Conservation (phyloP, 2,888 invertebrate genomes). For the Agrilus biguttatus region DNA sequence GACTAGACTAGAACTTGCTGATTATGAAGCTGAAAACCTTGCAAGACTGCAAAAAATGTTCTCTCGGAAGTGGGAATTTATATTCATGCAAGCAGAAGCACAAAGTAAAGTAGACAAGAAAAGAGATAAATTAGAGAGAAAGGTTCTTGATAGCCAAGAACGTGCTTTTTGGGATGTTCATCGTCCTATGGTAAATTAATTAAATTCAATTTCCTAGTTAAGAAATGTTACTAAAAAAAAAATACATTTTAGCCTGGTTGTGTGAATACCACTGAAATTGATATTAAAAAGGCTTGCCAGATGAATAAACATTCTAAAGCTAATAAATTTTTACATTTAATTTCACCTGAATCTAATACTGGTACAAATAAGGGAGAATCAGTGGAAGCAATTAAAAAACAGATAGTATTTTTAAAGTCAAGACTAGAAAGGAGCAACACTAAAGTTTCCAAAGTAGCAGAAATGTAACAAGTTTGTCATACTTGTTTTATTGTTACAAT, state of each 20-base stretch:
- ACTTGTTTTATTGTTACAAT: constrained; percentile 2
- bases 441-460: constrained; percentile 85
- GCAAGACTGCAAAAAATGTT: constrained; percentile 98
- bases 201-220: constrained; percentile 11
- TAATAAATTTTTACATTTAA: constrained; percentile 34
- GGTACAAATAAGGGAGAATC: constrained; percentile 15
- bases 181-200: constrained; percentile 71
- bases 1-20: constrained; percentile 89
- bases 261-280: constrained; percentile 96
- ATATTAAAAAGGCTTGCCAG: constrained; percentile 89
- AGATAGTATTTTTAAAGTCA: constrained; percentile 60
- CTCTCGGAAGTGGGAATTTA: constrained; percentile 98
- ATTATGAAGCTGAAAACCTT: constrained; percentile 97
- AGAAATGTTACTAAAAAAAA: too few relatives aligned
- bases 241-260: constrained; percentile 73
- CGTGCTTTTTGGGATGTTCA: constrained; percentile 99
- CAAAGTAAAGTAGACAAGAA: constrained; percentile 97
- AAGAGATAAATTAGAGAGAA: constrained; percentile 91
- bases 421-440: constrained; percentile 77
- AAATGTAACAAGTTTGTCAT: constrained; percentile 55
- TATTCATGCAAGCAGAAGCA: constrained; percentile 95
- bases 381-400: constrained; percentile 39
- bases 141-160: constrained; percentile 97
- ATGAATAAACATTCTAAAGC: constrained; percentile 35
- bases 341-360: constrained; percentile 35